Evolutionary conservation across 2,113 vertebrate genomes (phyloP).

Genomic region (Alethe castanea): DNA sequence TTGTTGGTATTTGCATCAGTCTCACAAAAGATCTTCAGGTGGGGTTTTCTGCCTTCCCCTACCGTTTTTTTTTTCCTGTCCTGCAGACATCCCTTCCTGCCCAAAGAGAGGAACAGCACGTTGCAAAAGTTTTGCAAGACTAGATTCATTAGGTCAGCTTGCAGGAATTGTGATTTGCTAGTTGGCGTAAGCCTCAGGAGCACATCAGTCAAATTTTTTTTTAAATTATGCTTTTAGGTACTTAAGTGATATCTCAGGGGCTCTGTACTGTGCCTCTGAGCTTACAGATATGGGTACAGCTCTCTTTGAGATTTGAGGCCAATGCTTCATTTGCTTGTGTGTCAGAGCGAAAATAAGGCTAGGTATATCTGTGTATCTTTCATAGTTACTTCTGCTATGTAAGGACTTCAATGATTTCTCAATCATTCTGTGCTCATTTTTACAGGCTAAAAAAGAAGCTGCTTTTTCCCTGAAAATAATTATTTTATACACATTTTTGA

Average conservation of each 20-base stretch:
- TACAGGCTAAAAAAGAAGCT: fast-evolving
- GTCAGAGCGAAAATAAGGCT: neutral
- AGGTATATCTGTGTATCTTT: neutral
- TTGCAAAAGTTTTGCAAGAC: slow-evolving; percentile 5
- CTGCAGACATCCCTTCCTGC: neutral
- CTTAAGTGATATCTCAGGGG: neutral
- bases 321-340: neutral
- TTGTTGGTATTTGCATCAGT: slow-evolving; percentile 42
- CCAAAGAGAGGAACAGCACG: neutral
- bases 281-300: neutral
- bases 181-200: neutral
- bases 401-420: neutral
- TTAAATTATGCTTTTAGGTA: neutral
- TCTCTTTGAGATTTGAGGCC: neutral
- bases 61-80: neutral
- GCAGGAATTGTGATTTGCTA: neutral
- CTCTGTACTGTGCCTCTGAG: neutral
- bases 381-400: neutral
- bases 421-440: neutral
- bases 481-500: neutral
- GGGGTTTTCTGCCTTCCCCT: neutral
- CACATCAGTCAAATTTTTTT: neutral
- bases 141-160: neutral
- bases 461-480: neutral
- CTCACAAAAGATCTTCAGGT: neutral